Evolutionary conservation across 2,888 invertebrate species (phyloP).

Genomic region (Phymatocera aterrima): DNA sequence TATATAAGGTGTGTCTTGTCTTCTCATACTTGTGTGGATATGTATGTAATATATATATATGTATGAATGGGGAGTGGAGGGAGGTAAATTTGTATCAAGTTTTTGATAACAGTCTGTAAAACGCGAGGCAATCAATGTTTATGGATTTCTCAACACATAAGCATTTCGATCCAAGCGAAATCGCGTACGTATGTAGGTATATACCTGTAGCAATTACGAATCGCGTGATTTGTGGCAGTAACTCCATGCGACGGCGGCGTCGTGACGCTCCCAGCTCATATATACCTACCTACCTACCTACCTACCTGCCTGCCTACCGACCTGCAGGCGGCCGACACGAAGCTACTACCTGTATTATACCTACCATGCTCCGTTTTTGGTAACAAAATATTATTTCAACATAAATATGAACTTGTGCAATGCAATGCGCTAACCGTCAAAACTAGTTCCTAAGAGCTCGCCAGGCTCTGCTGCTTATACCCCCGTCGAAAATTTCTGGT

Average conservation of each 20-base stretch:
- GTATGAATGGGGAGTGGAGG: too few species aligned
- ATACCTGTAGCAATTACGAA: conserved; percentile 72
- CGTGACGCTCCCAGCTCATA: conserved; percentile 71
- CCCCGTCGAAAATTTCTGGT: background rate
- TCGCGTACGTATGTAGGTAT: too few species aligned
- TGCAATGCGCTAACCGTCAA: background rate
- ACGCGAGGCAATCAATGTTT: conserved; percentile 68
- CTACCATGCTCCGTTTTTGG: conserved; percentile 59
- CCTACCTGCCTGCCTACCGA: too few species aligned
- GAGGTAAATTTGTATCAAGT: conserved; percentile 28
- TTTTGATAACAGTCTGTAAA: conserved; percentile 42
- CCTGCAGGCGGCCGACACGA: conserved; percentile 71
- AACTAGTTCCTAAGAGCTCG: background rate
- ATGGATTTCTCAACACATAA: conserved; percentile 63
- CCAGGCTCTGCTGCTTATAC: too few species aligned
- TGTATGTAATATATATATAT: background rate
- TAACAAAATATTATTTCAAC: conserved; percentile 62
- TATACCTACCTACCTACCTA: too few species aligned
- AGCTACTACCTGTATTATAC: conserved; percentile 63
- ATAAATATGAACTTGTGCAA: background rate
- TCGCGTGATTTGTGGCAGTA: conserved; percentile 74
- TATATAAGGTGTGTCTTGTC: background rate
- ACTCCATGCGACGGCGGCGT: conserved; percentile 73
- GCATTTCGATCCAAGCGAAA: conserved; percentile 60
- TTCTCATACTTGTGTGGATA: too few species aligned